Evolutionary conservation across 1,140 invertebrate genomes (phyloP).

Genomic region (Mercenaria mercenaria): DNA sequence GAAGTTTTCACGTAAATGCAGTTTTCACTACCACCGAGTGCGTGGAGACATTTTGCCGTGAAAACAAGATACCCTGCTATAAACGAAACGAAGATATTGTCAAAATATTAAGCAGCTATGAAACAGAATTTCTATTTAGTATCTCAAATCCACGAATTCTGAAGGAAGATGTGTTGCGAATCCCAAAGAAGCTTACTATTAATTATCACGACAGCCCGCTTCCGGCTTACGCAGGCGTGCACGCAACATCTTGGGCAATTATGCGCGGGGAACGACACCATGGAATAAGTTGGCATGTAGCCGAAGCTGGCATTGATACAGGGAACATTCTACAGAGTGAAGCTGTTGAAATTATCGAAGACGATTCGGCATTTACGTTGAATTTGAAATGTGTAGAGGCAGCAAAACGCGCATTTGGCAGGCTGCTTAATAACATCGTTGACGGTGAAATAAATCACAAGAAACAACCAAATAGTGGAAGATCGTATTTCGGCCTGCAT

Average conservation of each 20-base stretch:
- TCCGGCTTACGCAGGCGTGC: conserved; percentile 75
- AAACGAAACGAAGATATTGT: conserved; percentile 62
- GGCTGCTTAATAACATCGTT: conserved; percentile 61
- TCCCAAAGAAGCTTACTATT: conserved; percentile 69
- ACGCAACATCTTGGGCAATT: conserved; percentile 76
- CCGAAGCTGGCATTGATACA: conserved; percentile 75
- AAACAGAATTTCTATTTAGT: conserved; percentile 72
- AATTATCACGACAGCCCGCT: conserved; percentile 77
- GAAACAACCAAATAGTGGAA: conserved; percentile 55
- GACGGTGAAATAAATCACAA: conserved; percentile 17
- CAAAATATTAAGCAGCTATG: conserved; percentile 41
- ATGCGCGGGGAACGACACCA: conserved; percentile 71
- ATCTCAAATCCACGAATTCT: conserved; percentile 76
- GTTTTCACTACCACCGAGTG: conserved; percentile 69
- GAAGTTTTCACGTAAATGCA: conserved; percentile 45
- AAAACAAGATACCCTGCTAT: conserved; percentile 53
- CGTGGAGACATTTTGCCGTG: conserved; percentile 62
- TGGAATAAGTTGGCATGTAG: conserved; percentile 75
- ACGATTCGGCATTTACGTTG: conserved; percentile 73
- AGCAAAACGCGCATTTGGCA: conserved; percentile 62
- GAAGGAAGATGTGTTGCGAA: conserved; percentile 58
- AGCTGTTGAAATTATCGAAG: conserved; percentile 58
- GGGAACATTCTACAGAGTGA: conserved; percentile 71
- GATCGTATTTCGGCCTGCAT: conserved; percentile 75
- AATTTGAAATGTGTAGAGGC: conserved; percentile 76